Base-by-base conservation (phyloP, 2,888 invertebrate genomes). In the Melangyna quadrimaculata region DNA sequence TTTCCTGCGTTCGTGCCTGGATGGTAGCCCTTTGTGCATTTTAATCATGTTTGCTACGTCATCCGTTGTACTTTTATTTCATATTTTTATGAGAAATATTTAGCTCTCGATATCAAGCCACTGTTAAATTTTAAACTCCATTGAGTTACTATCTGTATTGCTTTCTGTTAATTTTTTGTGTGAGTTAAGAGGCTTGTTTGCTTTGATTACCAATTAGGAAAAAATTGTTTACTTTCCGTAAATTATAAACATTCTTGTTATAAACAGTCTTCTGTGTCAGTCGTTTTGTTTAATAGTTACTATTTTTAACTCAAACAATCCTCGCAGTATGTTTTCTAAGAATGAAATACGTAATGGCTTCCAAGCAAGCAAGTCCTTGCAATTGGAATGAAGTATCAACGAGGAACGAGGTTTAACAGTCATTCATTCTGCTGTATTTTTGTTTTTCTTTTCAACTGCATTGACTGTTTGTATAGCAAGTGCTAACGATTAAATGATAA, bases 401-500 rank as follows among this genome's bases (percentile, higher is more conserved):
- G 22, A 27, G 8, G 3, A 10, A 22, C 14, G 22, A 27, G 8
- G 3, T 27, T n/a, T 27, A 27, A 51, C 51, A n/a, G 14, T 51
- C 22, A 22, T 24, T 12, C 24, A 51, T n/a, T 51, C 14, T 27
- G 48, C 22, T 48, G 10, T 45, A 3, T 51, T 51, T n/a, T 51
- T 43, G 17, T 17, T 17, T 43, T 5, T 17, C 3, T 17, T 19
- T 27, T 14, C 51, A 24, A 51, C 22, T 51, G 48, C 24, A 24
- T 12, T 24, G 24, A n/a, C 51, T 51, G 22, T 48, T 12, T 48
- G 51, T 51, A 51, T 2, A 27, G 24, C 27, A 51, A 51, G 14
- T 51, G 51, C 24, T 51, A 51, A 51, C 51, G 51, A 51, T 51
- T n/a, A 51, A 51, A 51, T n/a, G 27, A 51, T 51, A 27, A 24